Evolutionary conservation across 2,888 invertebrate species (phyloP).

Genomic region (Cenopis cana): DNA sequence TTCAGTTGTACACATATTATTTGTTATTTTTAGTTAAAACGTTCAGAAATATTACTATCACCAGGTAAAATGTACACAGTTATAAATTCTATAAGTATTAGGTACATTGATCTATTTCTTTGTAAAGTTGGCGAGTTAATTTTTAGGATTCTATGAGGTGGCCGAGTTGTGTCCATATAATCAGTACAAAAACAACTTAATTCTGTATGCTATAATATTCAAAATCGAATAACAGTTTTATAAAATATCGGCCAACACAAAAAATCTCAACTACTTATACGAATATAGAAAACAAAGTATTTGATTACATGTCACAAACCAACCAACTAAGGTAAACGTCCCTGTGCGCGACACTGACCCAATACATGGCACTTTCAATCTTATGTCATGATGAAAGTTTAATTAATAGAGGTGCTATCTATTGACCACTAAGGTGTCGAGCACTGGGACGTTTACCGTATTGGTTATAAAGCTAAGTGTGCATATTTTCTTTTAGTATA

Average conservation of each 20-base stretch:
- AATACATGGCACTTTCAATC: too few species aligned
- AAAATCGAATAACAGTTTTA: too few species aligned
- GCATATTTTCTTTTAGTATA: conserved; percentile 20
- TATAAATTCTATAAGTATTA: conserved; percentile 37
- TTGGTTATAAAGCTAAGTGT: conserved; percentile 33
- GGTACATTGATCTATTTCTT: conserved; percentile 22
- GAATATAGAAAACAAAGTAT: conserved; percentile 15
- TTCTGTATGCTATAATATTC: too few species aligned
- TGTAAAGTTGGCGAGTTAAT: conserved; percentile 34
- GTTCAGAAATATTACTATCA: conserved; percentile 32
- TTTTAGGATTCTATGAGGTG: conserved; percentile 4
- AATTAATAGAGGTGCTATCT: too few species aligned
- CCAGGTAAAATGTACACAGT: conserved; percentile 29
- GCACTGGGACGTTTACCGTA: too few species aligned
- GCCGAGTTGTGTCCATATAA: too few species aligned
- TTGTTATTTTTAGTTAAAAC: conserved; percentile 29
- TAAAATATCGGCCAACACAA: too few species aligned
- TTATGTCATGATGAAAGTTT: too few species aligned
- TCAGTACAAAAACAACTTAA: too few species aligned
- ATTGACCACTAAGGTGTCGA: too few species aligned
- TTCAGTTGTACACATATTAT: conserved; percentile 24
- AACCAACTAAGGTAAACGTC: too few species aligned
- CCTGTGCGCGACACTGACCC: too few species aligned
- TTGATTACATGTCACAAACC: conserved; percentile 10
- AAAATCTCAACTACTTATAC: background rate